Base-by-base conservation (phyloP, 2,888 invertebrate genomes). In the Idaea straminata region DNA sequence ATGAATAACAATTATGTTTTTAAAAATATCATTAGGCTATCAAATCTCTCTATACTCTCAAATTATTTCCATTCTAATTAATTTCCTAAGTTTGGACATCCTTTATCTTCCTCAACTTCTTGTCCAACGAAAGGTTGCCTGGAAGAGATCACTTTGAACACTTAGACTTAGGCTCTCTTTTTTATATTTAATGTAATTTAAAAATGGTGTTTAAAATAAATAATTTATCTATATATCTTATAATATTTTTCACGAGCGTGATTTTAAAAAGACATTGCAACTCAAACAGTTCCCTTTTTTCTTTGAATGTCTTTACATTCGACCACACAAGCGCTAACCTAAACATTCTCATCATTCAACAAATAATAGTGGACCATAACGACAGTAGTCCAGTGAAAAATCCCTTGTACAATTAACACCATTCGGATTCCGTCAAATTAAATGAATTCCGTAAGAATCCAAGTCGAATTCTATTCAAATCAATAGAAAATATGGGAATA, bases 331-430 rank as follows among this genome's bases (percentile, higher is more conserved):
- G 47, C 47, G 47, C 47, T 47, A 6, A 47, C 16, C 57, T 58
- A 3, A 47, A 59, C 36, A 35, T 65, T 67, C 64, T 64, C 65
- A 65, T 61, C 59, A 38, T 65, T n/a, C 61, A 57, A n/a, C 36
- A 61, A 68, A 66, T 64, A 35, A 57, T 64, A 59, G 61, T 59
- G 6, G 15, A 67, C 62, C 61, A 68, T 69, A 65, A 68, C 64
- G 60, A 61, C 64, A 63, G 62, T 57, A 62, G 66, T 69, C 65
- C 62, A 70, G 67, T 68, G 67, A 66, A 70, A 65, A 65, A 66
- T 61, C 63, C 65, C 61, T 63, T 66, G 68, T 58, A 57, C 64
- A 59, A 62, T 69, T 63, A 25, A 70, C 67, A 61, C 62, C 15
- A 47, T 67, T 69, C 47, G 57, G 59, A 68, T 63, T 62, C 64